phyloP scores from a whole-genome alignment of 1,140 invertebrate species.

The Lepidurus packardi region DNA sequence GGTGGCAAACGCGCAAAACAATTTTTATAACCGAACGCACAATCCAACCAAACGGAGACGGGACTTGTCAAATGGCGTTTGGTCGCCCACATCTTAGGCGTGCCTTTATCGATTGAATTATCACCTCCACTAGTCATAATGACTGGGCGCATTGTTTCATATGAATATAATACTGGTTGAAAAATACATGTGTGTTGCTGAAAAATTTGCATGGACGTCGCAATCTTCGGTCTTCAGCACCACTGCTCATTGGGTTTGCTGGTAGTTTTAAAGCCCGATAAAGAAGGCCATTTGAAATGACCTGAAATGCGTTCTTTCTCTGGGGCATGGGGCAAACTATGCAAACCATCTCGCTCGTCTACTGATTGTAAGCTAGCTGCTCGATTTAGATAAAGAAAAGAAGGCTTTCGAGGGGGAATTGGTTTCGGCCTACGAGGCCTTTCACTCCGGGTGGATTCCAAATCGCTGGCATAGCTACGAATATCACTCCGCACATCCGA shows the following conservation, averaged over 20 bases:
- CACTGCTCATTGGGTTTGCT: background rate
- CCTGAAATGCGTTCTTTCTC: conserved; percentile 14
- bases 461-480: conserved; percentile 31
- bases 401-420: conserved; percentile 73
- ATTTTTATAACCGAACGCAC: conserved; percentile 1
- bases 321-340: conserved; percentile 23
- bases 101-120: conserved; percentile 17
- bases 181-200: conserved; percentile 26
- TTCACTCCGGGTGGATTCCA: conserved; percentile 5
- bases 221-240: background rate
- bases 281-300: conserved; percentile 23
- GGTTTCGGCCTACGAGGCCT: conserved; percentile 48
- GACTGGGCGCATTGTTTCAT: background rate
- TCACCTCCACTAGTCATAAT: background rate
- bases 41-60: background rate
- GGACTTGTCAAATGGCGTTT: background rate
- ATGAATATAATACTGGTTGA: conserved; percentile 23
- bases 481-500: conserved; percentile 23
- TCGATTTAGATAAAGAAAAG: conserved; percentile 70
- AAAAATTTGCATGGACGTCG: conserved; percentile 19
- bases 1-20: background rate
- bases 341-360: conserved; percentile 42
- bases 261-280: conserved; percentile 21
- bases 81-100: background rate
- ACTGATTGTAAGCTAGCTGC: conserved; percentile 73